Percentiles rank a stretch among this genome's conserved stretches.
These are phyloP conservation scores for Oriolus oriolus DNA, from an alignment of 2,113 vertebrate species.

Conservation along the genomic window DNA sequence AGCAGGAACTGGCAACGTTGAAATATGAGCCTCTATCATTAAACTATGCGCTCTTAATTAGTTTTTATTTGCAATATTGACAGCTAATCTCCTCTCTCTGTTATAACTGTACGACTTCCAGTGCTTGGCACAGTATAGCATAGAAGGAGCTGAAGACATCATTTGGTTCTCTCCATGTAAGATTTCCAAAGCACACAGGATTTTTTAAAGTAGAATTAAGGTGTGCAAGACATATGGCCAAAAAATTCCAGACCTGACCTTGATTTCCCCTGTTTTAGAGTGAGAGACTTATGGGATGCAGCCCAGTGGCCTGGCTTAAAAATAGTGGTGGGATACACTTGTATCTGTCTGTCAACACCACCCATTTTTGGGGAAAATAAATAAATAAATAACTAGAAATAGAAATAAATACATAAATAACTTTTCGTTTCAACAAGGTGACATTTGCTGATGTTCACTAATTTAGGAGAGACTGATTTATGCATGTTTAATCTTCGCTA, in stretches of 20 bases:
- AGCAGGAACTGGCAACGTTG: background rate
- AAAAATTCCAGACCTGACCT: background rate
- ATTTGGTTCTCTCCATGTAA: background rate
- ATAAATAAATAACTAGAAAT: background rate
- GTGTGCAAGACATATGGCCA: background rate
- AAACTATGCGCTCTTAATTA: constrained; percentile 27
- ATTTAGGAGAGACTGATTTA: constrained; percentile 58
- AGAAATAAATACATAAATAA: background rate
- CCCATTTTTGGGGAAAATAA: background rate
- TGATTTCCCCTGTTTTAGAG: background rate
- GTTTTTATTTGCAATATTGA: constrained; percentile 54
- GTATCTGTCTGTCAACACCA: background rate
- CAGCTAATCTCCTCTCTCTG: background rate
- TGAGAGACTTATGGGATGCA: background rate
- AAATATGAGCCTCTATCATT: background rate
- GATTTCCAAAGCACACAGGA: background rate
- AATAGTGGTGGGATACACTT: background rate
- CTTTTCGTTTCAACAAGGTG: constrained; percentile 32
- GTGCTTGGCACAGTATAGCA: background rate
- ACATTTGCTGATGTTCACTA: constrained; percentile 57
- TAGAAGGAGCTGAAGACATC: background rate
- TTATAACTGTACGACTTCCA: background rate
- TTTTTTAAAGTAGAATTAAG: background rate
- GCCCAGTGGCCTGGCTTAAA: background rate
- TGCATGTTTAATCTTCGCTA: constrained; percentile 67